phyloP scores from a whole-genome alignment of 2,113 vertebrate species.

The Amazona guildingii region DNA sequence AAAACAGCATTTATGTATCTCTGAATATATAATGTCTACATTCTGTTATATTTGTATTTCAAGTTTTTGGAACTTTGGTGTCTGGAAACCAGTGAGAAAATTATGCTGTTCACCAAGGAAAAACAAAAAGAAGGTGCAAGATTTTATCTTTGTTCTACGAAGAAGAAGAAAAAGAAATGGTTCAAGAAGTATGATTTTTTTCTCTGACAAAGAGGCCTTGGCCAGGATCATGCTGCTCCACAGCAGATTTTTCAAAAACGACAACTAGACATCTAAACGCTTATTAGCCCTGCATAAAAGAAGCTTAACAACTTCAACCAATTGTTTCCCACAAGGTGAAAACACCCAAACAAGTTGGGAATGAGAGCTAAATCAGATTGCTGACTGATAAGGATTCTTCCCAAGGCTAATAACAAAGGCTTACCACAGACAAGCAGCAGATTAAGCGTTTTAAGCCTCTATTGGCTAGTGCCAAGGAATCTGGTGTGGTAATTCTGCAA shows the following conservation, averaged over 20 bases:
- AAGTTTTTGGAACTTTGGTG: not conserved
- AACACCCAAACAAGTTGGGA: not conserved
- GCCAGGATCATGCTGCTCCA: not conserved
- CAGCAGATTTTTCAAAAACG: conserved; percentile 11
- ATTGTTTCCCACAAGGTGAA: conserved; percentile 34
- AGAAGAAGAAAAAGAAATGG: not conserved
- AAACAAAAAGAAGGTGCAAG: not conserved
- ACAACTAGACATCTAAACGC: not conserved
- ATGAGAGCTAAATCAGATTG: conserved; percentile 44
- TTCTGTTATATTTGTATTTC: not conserved
- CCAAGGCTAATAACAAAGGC: conserved; percentile 41
- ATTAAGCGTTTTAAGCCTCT: conserved; percentile 40
- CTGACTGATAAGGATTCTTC: conserved; percentile 35
- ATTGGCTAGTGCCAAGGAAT: not conserved
- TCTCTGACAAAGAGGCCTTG: not conserved
- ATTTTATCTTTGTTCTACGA: not conserved
- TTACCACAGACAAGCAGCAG: not conserved
- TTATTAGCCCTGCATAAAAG: conserved; percentile 15
- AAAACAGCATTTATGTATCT: not conserved
- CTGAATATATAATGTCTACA: not conserved
- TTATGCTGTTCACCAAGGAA: not conserved
- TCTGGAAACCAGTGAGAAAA: not conserved
- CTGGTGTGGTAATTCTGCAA: not conserved
- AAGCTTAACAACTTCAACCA: conserved; percentile 35
- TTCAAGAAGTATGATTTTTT: not conserved